Conservation (phyloP, 2,113 vertebrate genomes). For the Alaudala cheleensis region DNA sequence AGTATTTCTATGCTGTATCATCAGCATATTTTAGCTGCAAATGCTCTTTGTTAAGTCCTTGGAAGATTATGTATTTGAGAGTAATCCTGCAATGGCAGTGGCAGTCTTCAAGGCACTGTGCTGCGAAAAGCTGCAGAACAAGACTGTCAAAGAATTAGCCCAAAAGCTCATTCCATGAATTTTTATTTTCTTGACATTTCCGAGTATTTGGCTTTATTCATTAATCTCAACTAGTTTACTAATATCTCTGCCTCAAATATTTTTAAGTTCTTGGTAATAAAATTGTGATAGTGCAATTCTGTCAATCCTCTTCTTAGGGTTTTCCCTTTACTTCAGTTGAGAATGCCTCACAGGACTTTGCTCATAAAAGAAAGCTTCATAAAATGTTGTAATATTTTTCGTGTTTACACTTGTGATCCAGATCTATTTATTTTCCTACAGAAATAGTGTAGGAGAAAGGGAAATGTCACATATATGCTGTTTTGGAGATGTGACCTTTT, state of each 20-base stretch:
- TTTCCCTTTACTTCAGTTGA: not conserved
- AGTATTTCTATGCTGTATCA: not conserved
- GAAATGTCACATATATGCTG: not conserved
- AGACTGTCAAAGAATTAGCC: not conserved
- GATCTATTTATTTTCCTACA: not conserved
- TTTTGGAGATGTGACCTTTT: not conserved
- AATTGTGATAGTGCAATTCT: not conserved
- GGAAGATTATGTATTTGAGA: not conserved
- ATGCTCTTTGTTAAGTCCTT: not conserved
- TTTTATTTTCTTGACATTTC: not conserved
- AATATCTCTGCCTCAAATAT: not conserved
- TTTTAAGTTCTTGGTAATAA: not conserved
- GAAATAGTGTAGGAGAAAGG: not conserved
- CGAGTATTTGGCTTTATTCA: not conserved
- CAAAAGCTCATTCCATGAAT: not conserved
- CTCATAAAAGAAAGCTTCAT: not conserved
- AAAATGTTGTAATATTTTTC: not conserved
- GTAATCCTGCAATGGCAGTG: not conserved
- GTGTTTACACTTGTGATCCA: not conserved
- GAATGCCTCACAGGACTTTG: not conserved
- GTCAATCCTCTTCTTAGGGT: not conserved
- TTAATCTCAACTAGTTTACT: not conserved
- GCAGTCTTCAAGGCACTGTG: not conserved
- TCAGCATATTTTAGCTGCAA: not conserved
- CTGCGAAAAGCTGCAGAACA: not conserved